Conservation (phyloP, 2,113 vertebrate genomes). For the Phoenicopterus ruber region DNA sequence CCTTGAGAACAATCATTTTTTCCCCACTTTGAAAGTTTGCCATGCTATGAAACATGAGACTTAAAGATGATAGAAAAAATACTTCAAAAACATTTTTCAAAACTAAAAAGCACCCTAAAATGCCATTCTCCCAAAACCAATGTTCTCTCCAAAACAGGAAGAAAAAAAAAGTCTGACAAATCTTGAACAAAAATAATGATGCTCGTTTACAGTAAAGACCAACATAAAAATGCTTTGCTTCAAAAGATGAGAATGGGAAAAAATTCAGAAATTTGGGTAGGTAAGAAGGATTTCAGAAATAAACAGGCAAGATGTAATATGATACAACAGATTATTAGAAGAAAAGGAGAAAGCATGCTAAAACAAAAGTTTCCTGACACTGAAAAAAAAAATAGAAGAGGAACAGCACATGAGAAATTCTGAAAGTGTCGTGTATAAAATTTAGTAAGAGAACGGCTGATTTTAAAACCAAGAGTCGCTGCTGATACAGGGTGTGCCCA, state of each 20-base stretch:
- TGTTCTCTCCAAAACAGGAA: background rate
- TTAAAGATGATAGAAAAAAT: background rate
- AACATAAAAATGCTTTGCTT: background rate
- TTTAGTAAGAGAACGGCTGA: background rate
- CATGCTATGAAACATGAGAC: background rate
- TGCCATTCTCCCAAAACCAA: background rate
- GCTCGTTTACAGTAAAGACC: background rate
- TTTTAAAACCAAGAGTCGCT: background rate
- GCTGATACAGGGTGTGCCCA: background rate
- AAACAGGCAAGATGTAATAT: background rate
- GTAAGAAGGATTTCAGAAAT: background rate
- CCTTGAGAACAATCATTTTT: background rate
- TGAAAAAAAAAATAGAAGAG: background rate
- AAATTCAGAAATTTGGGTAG: background rate
- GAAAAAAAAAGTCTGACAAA: background rate
- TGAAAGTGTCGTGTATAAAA: background rate
- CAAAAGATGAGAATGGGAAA: background rate
- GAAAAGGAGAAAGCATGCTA: background rate
- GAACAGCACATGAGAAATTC: background rate
- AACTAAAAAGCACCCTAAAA: background rate
- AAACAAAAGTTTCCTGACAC: background rate
- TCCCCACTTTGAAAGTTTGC: background rate
- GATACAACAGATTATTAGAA: background rate
- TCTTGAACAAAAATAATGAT: background rate
- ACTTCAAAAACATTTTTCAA: background rate